Evolutionary conservation across 2,888 invertebrate species (phyloP), one percentile per base, ranked within the genome.

Genomic region (Ormyrus thymus): DNA sequence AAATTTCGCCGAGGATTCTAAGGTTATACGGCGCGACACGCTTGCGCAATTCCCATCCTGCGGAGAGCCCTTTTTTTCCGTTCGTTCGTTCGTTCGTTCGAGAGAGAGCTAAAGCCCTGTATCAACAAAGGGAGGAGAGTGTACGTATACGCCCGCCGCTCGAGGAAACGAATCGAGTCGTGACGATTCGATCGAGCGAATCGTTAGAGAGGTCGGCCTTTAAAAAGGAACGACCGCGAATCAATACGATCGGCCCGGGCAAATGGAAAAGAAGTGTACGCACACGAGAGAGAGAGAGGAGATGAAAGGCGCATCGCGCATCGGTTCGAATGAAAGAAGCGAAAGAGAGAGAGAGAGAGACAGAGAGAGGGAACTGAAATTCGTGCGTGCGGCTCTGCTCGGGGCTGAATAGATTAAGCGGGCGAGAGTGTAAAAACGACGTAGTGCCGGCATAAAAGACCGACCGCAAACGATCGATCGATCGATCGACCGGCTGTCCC

Each of bases 111-210:
- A 64, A 64, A 50, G 10, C 4, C 29, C 29, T 29, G 29, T 29
- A 29, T 29, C 29, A 29, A 29, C 29, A 29, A 29, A 29, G 29
- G 29, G 29, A 29, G 29, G 29, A 29, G 29, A 29, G n/a, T 8
- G 13, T 50, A 29, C 48, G 58, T 29, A 70, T 48, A 29, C 4
- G 4, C 29, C 29, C 3, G 29, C 29, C 50, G 64, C 51, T 29
- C 72, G 50, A 50, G 66, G 13, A 56, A 73, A 73, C 6, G 53
- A 66, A 7, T 58, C 29, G 76, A 48, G 76, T 73, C 58, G 71
- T 50, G 79, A 73, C 66, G 69, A 69, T 71, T 81, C 82, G 79
- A 81, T 80, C 79, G 70, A 71, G 61, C 69, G 48, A 73, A 48
- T 73, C 72, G 15, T 9, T 71, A 29, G 11, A 51, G 65, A 58